phyloP scores from a whole-genome alignment of 2,797 vertebrate species.

The Chloroceryle amazona region DNA sequence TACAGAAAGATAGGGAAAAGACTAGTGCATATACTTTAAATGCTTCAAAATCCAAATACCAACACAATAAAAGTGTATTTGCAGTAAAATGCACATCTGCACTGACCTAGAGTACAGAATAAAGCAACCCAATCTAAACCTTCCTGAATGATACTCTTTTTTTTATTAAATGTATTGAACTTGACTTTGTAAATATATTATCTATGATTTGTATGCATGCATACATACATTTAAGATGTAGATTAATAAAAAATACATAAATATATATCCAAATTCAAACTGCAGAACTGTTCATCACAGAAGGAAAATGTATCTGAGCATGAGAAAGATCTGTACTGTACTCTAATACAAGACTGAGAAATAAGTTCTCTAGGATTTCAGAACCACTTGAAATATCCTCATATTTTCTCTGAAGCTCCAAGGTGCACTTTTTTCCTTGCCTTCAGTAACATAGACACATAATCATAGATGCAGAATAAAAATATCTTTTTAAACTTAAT shows the following conservation, averaged over 20 bases:
- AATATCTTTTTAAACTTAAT: not conserved
- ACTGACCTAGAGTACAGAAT: not conserved
- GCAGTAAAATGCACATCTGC: not conserved
- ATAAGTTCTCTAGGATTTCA: not conserved
- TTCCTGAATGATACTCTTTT: not conserved
- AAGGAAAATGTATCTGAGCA: not conserved
- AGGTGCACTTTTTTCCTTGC: not conserved
- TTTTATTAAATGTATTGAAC: not conserved
- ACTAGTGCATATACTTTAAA: not conserved
- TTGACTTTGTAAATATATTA: not conserved
- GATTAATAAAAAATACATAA: not conserved
- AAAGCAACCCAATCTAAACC: not conserved
- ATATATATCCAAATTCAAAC: not conserved
- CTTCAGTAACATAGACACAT: not conserved
- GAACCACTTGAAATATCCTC: not conserved
- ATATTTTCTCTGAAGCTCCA: not conserved
- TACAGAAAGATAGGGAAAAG: not conserved
- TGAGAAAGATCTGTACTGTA: not conserved
- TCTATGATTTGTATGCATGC: not conserved
- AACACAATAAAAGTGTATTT: not conserved
- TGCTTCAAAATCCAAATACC: not conserved
- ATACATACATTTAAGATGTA: not conserved
- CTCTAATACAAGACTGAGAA: not conserved
- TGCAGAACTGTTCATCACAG: not conserved
- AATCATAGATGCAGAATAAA: not conserved